phyloP scores from a whole-genome alignment of 2,113 vertebrate genomes.

The Ploceus nigricollis region DNA sequence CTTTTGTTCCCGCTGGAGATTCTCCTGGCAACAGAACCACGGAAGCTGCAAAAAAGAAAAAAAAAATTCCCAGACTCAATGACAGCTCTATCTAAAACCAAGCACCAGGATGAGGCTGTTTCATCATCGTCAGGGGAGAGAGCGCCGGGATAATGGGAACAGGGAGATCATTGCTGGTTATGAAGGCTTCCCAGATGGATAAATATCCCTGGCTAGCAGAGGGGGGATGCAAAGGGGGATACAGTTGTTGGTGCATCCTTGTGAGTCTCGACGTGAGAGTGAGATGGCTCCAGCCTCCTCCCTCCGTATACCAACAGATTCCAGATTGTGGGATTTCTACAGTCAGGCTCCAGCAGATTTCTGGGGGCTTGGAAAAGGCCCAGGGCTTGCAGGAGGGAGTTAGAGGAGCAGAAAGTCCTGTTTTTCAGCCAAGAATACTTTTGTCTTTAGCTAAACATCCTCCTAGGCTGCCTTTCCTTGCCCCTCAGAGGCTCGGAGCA shows the following conservation, averaged over 20 bases:
- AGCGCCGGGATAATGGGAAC: neutral
- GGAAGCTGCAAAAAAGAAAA: neutral
- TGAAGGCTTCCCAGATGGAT: neutral
- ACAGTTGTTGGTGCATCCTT: fast-evolving
- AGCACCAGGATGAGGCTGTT: neutral
- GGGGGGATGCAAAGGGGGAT: neutral
- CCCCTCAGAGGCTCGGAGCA: neutral
- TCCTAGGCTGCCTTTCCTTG: neutral
- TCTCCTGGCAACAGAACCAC: slow-evolving; percentile 12
- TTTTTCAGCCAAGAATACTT: neutral
- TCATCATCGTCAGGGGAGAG: neutral
- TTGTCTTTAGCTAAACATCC: neutral
- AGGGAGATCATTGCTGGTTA: neutral
- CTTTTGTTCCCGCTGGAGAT: neutral
- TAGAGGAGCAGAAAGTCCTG: neutral
- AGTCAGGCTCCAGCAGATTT: neutral
- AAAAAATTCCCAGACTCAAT: neutral
- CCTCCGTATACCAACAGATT: fast-evolving
- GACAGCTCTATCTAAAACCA: neutral
- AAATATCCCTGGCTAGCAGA: neutral
- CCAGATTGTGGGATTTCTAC: neutral
- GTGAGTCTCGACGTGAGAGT: neutral
- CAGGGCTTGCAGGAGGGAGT: neutral
- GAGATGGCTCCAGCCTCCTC: neutral
- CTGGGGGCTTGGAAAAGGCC: neutral